Base-by-base conservation (phyloP, 2,797 vertebrate species). In the Notamacropus eugenii region DNA sequence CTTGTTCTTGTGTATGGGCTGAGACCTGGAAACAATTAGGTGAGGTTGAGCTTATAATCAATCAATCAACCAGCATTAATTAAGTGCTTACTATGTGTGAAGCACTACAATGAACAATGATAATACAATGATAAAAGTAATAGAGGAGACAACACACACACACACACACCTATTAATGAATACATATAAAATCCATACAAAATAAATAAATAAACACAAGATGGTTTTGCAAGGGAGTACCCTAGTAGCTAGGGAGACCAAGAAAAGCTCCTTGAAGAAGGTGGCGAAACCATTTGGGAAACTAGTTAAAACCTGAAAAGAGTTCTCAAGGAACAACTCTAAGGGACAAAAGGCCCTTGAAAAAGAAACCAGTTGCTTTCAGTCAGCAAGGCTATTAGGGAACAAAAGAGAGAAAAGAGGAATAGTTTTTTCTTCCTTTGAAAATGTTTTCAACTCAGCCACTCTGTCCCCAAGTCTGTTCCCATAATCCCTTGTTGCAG, bases 21-120 rank as follows among this genome's bases (percentile, higher is more conserved):
- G 97, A 97, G 52, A 95, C 95, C 98, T 98, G 90, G 40, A 96
- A 50, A 96, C 13, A 97, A 58, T 82, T 46, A 94, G 87, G 82
- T 94, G 96, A 31, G 92, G 58, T 19, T 90, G 34, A 52, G 54
- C 93, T 92, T 93, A 50, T 91, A 40, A n/a, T 93, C 40, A 92
- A 56, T 74, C 19, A 74, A n/a, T 82, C 29, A 34, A 34, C 31
- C 4, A 87, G 24, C 19, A 16, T n/a, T n/a, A 5, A 46, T 27
- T 82, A 82, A 46, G 40, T 87, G 31, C 22, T 87, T 46, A 87
- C n/a, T 10, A 87, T 27, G 24, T 87, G 74, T 87, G 74, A 74
- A 19, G 19, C 3, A 50, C 40, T 50, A 46, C 40, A 46, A 27
- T 24, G 27, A 87, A 40, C 40, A 87, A 50, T 27, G 40, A 87